Conservation (phyloP, 1,140 invertebrate species). For the Planococcus citri region DNA sequence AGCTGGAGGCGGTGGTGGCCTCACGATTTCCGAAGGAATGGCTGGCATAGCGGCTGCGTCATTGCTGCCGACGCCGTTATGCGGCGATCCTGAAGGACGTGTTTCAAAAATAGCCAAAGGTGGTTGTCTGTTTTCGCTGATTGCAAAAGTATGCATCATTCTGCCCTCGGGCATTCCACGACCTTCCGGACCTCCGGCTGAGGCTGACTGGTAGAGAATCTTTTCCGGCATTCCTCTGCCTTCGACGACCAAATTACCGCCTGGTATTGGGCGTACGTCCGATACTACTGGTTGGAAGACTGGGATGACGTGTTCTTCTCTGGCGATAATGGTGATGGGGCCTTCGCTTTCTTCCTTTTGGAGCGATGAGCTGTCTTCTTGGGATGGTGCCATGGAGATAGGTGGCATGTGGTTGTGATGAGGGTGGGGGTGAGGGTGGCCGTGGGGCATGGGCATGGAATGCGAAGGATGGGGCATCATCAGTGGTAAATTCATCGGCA, state of each 20-base stretch:
- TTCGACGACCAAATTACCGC: background rate
- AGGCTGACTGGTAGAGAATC: conserved; percentile 23
- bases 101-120: background rate
- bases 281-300: conserved; percentile 25
- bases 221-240: conserved; percentile 22
- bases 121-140: conserved; percentile 22
- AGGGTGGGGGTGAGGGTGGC: conserved; percentile 18
- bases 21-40: conserved; percentile 27
- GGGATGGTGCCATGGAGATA: conserved; percentile 12
- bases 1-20: conserved; percentile 26
- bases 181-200: conserved; percentile 25
- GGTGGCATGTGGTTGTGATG: conserved; percentile 8
- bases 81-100: background rate
- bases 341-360: conserved; percentile 23
- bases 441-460: conserved; percentile 5
- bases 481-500: conserved; percentile 19
- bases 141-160: conserved; percentile 23
- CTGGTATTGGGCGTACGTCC: conserved; percentile 1
- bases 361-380: conserved; percentile 11
- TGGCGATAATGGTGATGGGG: conserved; percentile 28
- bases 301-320: conserved; percentile 28
- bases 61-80: too few relatives aligned
- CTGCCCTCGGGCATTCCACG: conserved; percentile 23
- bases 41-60: conserved; percentile 26
- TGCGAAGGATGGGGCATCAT: conserved; percentile 22